phyloP scores from a whole-genome alignment of 2,113 vertebrate genomes.

The Aphelocoma coerulescens region DNA sequence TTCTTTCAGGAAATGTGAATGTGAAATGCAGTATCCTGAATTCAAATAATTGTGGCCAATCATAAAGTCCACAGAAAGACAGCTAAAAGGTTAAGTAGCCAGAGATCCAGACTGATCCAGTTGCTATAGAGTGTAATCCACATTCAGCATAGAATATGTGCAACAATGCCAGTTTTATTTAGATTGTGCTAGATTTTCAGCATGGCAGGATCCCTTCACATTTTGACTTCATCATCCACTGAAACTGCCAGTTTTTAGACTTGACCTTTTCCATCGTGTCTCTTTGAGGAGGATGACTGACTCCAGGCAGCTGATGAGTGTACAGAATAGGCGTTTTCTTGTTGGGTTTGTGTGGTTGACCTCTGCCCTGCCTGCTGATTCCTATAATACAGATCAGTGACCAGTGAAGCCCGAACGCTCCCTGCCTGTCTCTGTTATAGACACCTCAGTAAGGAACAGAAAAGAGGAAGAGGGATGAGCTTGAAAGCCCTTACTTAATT shows the following conservation, averaged over 20 bases:
- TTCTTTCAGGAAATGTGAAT: background rate
- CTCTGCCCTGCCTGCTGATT: slow-evolving; percentile 58
- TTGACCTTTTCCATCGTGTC: slow-evolving; percentile 55
- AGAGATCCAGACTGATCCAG: background rate
- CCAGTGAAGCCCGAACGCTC: slow-evolving; percentile 25
- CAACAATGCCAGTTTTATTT: background rate
- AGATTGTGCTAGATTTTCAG: background rate
- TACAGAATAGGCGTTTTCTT: slow-evolving; percentile 45
- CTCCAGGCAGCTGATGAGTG: slow-evolving; percentile 17
- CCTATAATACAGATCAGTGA: slow-evolving; percentile 53
- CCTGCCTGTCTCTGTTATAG: slow-evolving; percentile 49
- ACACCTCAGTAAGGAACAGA: slow-evolving; percentile 30
- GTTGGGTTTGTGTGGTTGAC: slow-evolving; percentile 47
- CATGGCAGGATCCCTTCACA: background rate
- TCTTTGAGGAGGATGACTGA: slow-evolving; percentile 54
- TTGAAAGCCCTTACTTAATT: slow-evolving; percentile 45
- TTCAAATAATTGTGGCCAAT: background rate
- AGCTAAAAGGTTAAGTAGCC: background rate
- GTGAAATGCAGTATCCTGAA: background rate
- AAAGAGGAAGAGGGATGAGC: background rate
- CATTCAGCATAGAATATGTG: background rate
- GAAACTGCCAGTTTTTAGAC: slow-evolving; percentile 54
- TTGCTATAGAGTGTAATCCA: background rate
- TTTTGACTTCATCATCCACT: background rate
- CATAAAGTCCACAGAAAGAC: background rate